Evolutionary conservation across 2,797 vertebrate genomes (phyloP).

Genomic region (Mormyrops attenuatus): DNA sequence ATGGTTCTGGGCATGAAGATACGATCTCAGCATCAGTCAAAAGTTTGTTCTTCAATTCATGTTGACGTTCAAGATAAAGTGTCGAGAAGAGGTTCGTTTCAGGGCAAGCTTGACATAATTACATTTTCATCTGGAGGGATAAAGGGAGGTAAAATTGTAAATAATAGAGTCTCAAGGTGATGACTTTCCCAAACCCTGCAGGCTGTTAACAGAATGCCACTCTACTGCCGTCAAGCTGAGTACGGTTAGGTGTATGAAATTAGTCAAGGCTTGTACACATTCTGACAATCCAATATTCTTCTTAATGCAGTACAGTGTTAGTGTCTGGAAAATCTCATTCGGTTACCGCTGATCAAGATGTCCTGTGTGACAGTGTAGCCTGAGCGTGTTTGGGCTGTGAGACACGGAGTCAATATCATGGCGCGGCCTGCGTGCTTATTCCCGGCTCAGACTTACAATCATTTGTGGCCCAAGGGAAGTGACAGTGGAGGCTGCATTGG

Average conservation of each 20-base stretch:
- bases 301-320: neutral
- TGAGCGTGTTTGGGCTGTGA: neutral
- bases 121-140: neutral
- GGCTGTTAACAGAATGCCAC: neutral
- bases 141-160: neutral
- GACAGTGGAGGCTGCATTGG: slow-evolving; percentile 31
- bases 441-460: neutral
- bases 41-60: neutral
- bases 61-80: neutral
- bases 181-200: neutral
- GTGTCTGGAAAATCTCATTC: neutral
- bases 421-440: neutral
- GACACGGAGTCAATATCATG: neutral
- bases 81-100: neutral
- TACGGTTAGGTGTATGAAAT: neutral
- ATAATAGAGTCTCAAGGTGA: neutral
- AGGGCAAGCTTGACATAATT: neutral
- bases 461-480: slow-evolving; percentile 19
- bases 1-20: neutral
- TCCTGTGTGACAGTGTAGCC: neutral
- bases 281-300: neutral
- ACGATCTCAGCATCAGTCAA: neutral
- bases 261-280: neutral
- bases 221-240: neutral
- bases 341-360: neutral